phyloP scores from a whole-genome alignment of 37 sponge, comb jelly and placozoan species.

The Cladorhizidae sp. region DNA sequence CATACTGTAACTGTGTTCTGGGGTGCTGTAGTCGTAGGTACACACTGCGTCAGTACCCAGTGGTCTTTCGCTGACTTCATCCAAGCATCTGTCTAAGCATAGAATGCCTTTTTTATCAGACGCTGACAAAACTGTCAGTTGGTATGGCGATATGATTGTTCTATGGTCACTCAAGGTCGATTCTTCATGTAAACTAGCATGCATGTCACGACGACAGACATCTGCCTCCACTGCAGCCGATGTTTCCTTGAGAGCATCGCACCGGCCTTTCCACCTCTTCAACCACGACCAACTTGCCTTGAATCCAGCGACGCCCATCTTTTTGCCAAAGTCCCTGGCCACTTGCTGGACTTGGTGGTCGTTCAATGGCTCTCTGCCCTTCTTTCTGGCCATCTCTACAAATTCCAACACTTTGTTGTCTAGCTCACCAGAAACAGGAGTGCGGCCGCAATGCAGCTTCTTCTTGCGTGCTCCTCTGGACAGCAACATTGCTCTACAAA shows the following conservation, averaged over 20 bases:
- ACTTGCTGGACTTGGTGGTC: conserved; percentile 43
- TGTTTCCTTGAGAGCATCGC: not conserved
- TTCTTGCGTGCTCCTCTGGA: conserved; percentile 41
- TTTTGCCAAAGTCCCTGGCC: conserved; percentile 40
- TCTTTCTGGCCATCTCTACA: conserved; percentile 5
- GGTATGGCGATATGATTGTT: not conserved
- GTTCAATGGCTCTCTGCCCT: conserved; percentile 17
- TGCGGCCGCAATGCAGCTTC: conserved; percentile 47
- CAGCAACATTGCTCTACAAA: conserved; percentile 7
- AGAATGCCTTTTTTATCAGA: not conserved
- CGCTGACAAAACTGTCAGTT: not conserved
- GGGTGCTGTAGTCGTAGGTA: conserved; percentile 25
- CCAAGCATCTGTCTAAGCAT: not conserved
- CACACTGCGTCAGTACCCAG: not conserved
- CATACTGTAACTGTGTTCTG: conserved; percentile 61
- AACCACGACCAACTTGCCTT: conserved; percentile 75
- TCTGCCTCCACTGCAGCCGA: too few species aligned
- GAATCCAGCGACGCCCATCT: conserved; percentile 44
- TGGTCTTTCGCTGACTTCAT: not conserved
- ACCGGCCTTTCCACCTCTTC: conserved; percentile 61
- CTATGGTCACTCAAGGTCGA: too few species aligned
- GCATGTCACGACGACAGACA: too few species aligned
- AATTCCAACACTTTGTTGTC: conserved; percentile 59
- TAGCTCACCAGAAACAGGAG: conserved; percentile 56
- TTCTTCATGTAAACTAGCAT: too few species aligned